Conservation (phyloP, 2,888 invertebrate species). For the Sturmia bella region DNA sequence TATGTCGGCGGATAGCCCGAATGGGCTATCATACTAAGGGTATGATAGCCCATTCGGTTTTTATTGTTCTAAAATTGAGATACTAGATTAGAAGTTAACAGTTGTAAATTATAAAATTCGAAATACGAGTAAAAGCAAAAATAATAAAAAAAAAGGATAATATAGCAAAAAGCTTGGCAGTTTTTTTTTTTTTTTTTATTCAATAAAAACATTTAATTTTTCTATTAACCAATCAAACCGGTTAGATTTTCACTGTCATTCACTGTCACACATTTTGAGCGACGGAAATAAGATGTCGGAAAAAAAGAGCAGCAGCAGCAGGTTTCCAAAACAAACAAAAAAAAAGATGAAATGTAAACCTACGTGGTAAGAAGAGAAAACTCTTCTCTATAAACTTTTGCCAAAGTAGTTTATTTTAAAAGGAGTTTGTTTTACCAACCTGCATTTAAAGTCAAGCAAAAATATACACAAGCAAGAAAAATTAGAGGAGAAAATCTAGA, state of each 20-base stretch:
- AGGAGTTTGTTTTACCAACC: conserved; percentile 4
- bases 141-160: too few relatives aligned
- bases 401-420: conserved; percentile 1
- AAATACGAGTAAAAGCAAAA: too few relatives aligned
- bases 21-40: too few relatives aligned
- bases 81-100: too few relatives aligned
- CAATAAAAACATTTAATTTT: too few relatives aligned
- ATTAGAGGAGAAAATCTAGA: neutral
- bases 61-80: too few relatives aligned
- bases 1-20: too few relatives aligned
- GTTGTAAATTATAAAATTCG: too few relatives aligned
- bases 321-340: neutral
- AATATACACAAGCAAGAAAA: conserved; percentile 24
- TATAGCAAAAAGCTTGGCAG: too few relatives aligned
- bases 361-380: conserved; percentile 1
- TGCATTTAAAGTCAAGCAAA: conserved; percentile 15
- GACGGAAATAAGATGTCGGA: conserved; percentile 63
- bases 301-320: neutral
- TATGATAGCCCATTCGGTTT: too few relatives aligned
- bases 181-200: too few relatives aligned
- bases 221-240: too few relatives aligned
- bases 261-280: conserved; percentile 26
- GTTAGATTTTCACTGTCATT: conserved; percentile 2
- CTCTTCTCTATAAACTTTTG: neutral
- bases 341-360: conserved; percentile 9